Conservation (phyloP, 1,140 invertebrate species). For the Globodera ellingtonae region DNA sequence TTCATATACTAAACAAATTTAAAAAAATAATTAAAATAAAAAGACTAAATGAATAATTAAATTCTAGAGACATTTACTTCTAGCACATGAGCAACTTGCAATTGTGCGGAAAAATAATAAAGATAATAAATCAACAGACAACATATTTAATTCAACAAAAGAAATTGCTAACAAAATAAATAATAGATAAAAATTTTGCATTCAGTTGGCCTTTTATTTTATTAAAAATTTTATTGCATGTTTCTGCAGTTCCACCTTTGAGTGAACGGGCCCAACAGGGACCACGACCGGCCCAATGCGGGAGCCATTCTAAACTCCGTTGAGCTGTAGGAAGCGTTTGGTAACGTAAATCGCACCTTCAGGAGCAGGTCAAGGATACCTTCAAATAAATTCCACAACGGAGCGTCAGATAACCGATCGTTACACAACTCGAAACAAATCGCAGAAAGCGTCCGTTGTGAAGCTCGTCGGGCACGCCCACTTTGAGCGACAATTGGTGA, state of each 20-base stretch:
- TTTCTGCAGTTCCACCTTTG: constrained; percentile 8
- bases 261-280: not conserved
- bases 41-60: too few relatives aligned
- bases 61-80: too few relatives aligned
- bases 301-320: not conserved
- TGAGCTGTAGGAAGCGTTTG: not conserved
- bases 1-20: too few relatives aligned
- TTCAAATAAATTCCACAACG: constrained; percentile 1
- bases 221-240: too few relatives aligned
- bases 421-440: not conserved
- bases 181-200: too few relatives aligned
- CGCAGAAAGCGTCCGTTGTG: constrained; percentile 12
- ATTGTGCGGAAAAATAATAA: too few relatives aligned
- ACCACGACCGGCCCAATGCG: constrained; percentile 5
- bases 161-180: too few relatives aligned
- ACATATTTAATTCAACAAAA: too few relatives aligned
- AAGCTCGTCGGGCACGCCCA: constrained; percentile 3
- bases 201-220: too few relatives aligned
- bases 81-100: too few relatives aligned
- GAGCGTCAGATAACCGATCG: not conserved
- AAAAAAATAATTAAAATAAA: too few relatives aligned
- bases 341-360: not conserved
- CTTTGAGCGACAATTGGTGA: not conserved
- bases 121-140: too few relatives aligned
- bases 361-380: constrained; percentile 1